These are phyloP conservation scores for Promerops cafer DNA, from an alignment of 2,113 vertebrate species.

Conservation along the genomic window DNA sequence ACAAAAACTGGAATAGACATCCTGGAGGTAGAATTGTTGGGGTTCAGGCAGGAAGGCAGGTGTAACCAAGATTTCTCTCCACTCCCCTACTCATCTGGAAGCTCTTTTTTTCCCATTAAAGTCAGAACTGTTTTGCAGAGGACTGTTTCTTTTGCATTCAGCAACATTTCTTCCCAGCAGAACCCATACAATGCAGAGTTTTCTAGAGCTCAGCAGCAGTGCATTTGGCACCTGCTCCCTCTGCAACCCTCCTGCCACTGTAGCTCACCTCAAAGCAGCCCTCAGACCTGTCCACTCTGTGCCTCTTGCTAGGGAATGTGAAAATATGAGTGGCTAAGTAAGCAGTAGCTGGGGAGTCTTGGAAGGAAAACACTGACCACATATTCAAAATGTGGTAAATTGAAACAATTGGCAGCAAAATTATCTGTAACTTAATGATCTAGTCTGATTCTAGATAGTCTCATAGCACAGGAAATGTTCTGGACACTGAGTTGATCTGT, in stretches of 20 bases:
- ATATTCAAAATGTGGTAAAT: not conserved
- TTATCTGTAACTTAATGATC: not conserved
- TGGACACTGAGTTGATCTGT: not conserved
- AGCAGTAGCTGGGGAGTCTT: not conserved
- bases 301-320: not conserved
- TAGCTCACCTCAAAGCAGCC: not conserved
- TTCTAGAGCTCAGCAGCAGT: not conserved
- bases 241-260: not conserved
- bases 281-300: not conserved
- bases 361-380: not conserved
- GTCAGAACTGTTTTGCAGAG: conserved; percentile 8
- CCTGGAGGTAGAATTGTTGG: not conserved
- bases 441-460: not conserved
- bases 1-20: conserved; percentile 7
- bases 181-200: not conserved
- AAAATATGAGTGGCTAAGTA: not conserved
- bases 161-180: not conserved
- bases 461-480: not conserved
- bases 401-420: not conserved
- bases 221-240: not conserved
- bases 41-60: not conserved
- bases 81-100: not conserved
- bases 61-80: not conserved
- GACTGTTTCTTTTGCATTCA: conserved; percentile 17
- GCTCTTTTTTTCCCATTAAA: conserved; percentile 17